Percentiles rank a stretch among this genome's conserved stretches.
These are phyloP conservation scores for Trissolcus brochymenae DNA, from an alignment of 2,888 invertebrate species.

Conservation along the genomic window DNA sequence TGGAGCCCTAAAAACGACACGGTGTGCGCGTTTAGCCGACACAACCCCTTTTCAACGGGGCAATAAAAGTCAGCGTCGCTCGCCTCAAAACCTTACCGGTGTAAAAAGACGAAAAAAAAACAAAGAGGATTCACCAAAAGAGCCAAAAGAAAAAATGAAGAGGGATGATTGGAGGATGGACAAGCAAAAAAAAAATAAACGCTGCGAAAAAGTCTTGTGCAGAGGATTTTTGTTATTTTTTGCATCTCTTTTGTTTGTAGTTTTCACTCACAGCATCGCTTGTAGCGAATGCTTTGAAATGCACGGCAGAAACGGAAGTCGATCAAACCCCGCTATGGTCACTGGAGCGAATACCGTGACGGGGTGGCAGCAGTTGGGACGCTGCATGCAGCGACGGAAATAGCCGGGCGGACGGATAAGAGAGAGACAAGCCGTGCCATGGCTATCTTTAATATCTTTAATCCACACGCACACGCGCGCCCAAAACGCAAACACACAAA, in stretches of 20 bases:
- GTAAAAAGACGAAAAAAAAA: conserved; percentile 11
- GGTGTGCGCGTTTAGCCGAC: conserved; percentile 23
- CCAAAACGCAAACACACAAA: conserved; percentile 11
- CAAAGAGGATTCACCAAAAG: background rate
- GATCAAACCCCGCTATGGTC: conserved; percentile 59
- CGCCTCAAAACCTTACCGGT: conserved; percentile 29
- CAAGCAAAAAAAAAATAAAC: conserved; percentile 15
- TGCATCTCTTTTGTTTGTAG: conserved; percentile 41
- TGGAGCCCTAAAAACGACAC: conserved; percentile 40
- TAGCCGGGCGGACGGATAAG: conserved; percentile 22
- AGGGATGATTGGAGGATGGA: too few relatives aligned
- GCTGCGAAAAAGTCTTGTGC: conserved; percentile 34
- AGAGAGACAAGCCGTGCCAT: conserved; percentile 30
- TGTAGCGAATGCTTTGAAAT: conserved; percentile 56
- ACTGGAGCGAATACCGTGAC: conserved; percentile 59
- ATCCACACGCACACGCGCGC: conserved; percentile 38
- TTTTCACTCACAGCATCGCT: conserved; percentile 45
- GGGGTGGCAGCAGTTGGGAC: conserved; percentile 56
- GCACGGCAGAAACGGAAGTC: conserved; percentile 55
- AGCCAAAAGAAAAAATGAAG: conserved; percentile 3
- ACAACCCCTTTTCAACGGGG: conserved; percentile 35
- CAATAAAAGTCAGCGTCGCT: conserved; percentile 47
- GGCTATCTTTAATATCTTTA: conserved; percentile 55
- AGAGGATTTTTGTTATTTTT: conserved; percentile 32
- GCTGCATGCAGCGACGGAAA: conserved; percentile 41